phyloP scores from a whole-genome alignment of 2,888 invertebrate species.

The Chloroclysta siterata region DNA sequence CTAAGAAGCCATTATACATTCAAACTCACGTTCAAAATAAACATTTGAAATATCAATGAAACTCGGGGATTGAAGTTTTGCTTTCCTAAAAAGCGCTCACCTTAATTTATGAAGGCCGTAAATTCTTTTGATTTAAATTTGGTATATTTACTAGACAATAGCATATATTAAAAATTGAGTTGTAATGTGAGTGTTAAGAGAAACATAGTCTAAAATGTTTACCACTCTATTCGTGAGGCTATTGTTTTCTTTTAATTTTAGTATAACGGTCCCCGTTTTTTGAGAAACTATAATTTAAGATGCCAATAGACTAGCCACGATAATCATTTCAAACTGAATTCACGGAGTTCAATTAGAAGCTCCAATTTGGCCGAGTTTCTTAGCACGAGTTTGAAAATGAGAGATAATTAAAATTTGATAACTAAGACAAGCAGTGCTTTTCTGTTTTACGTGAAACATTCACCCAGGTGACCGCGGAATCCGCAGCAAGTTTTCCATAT shows the following conservation, averaged over 20 bases:
- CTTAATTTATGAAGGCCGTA: not conserved
- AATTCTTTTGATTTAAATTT: not conserved
- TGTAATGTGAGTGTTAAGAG: no score
- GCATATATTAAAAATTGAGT: no score
- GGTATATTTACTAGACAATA: not conserved
- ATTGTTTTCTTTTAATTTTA: not conserved
- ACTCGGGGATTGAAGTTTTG: not conserved
- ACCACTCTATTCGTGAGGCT: no score
- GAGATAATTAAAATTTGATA: not conserved
- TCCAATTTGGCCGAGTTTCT: not conserved
- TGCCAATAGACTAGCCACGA: slow-evolving; percentile 4
- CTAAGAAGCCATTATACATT: slow-evolving; percentile 1
- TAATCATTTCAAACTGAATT: slow-evolving; percentile 5
- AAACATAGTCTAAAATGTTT: no score
- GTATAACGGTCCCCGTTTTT: not conserved
- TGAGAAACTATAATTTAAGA: not conserved
- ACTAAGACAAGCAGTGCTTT: no score
- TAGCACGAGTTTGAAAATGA: not conserved
- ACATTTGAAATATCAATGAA: slow-evolving; percentile 5
- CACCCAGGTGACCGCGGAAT: no score
- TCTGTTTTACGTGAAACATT: no score
- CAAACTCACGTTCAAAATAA: slow-evolving; percentile 5
- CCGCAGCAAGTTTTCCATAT: no score
- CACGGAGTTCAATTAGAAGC: slow-evolving; percentile 9
- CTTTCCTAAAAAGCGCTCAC: not conserved